These are phyloP conservation scores for Amphiprion ocellaris DNA, from an alignment of 2,113 vertebrate genomes.

Conservation along the genomic window DNA sequence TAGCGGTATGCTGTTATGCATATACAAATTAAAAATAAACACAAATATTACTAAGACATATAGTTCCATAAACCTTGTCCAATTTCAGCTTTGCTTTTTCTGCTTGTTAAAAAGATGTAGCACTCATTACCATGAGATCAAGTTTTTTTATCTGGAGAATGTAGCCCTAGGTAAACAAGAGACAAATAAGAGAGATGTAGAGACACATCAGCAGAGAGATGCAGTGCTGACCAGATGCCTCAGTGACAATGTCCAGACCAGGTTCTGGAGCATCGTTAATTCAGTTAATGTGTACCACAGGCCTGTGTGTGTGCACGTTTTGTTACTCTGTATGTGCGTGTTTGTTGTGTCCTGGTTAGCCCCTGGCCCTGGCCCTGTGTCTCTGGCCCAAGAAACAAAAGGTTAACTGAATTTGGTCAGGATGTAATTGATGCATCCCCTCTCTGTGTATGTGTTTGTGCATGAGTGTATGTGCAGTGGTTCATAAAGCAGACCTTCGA, in stretches of 20 bases:
- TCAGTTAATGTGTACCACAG: conserved; percentile 68
- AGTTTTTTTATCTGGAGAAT: conserved; percentile 48
- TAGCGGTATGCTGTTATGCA: too few relatives aligned
- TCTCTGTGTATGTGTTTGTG: conserved; percentile 50
- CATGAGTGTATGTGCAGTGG: conserved; percentile 23
- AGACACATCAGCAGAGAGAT: conserved; percentile 55
- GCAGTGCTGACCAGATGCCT: conserved; percentile 67
- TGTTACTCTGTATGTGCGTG: conserved; percentile 51
- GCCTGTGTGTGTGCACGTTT: conserved; percentile 39
- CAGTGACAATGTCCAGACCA: conserved; percentile 73
- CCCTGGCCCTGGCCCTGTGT: conserved; percentile 58
- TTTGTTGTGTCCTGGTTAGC: conserved; percentile 57
- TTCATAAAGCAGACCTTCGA: conserved; percentile 29
- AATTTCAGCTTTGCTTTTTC: not conserved
- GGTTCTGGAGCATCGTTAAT: conserved; percentile 72
- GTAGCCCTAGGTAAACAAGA: conserved; percentile 44
- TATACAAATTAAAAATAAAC: too few relatives aligned
- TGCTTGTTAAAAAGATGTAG: conserved; percentile 7
- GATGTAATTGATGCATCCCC: conserved; percentile 66
- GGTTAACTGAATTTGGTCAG: conserved; percentile 76
- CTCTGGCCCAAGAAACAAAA: conserved; percentile 66
- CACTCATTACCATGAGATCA: conserved; percentile 21
- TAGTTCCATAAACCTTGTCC: too few relatives aligned
- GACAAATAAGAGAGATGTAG: conserved; percentile 51
- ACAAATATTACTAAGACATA: too few relatives aligned